Percentiles rank a stretch among this genome's conserved stretches.
Conservation (phyloP, 2,113 vertebrate species). For the mouse (Mus musculus) region GRCm39 chr1:65376001-65376500, state of each 20-base stretch:
- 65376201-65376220: constrained; percentile 94
- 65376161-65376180: constrained; percentile 91
- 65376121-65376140: constrained; percentile 83
- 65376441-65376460: too few species aligned
- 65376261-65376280: constrained; percentile 16
- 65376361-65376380: constrained; percentile 43
- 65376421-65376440: constrained; percentile 13
- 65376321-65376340: not conserved
- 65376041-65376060: constrained; percentile 3
- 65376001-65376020: constrained; percentile 95
- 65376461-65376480: too few species aligned
- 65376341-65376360: not conserved
- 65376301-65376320: constrained; percentile 39
- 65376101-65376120: constrained; percentile 25
- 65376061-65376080: not conserved
- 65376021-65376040: constrained; percentile 48
- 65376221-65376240: constrained; percentile 85
- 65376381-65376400: constrained; percentile 10
- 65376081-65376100: not conserved
- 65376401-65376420: not conserved
- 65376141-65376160: constrained; percentile 91
- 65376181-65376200: constrained; percentile 92
- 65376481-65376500: too few species aligned
- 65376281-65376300: not conserved
- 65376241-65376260: constrained; percentile 80